Evolutionary conservation across 2,113 vertebrate genomes (phyloP).

Genomic region (Poicephalus gulielmi): DNA sequence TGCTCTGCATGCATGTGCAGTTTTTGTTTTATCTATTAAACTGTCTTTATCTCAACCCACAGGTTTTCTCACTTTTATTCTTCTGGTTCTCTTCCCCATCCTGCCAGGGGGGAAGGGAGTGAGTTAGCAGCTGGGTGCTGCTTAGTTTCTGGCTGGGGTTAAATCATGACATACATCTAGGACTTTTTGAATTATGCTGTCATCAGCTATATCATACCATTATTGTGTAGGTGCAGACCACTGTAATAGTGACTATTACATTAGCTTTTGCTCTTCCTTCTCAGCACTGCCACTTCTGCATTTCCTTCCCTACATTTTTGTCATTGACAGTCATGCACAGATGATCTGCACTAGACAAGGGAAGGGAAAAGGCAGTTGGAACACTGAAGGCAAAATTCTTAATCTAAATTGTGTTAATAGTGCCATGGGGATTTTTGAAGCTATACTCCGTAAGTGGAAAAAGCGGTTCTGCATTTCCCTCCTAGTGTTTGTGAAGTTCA

Average conservation of each 20-base stretch:
- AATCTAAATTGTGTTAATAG: background rate
- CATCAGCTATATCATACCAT: background rate
- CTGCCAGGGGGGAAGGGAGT: background rate
- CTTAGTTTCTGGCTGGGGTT: background rate
- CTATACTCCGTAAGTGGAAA: background rate
- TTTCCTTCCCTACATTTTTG: background rate
- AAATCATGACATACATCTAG: background rate
- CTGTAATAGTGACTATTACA: background rate
- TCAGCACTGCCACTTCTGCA: background rate
- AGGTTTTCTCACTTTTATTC: background rate
- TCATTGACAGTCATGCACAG: background rate
- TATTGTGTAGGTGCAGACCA: background rate
- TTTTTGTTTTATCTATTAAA: background rate
- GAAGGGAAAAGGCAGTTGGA: background rate
- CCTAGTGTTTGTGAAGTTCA: background rate
- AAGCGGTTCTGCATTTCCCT: background rate
- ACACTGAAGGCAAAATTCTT: background rate
- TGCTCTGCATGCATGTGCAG: background rate
- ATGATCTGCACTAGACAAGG: background rate
- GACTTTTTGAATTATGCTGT: background rate
- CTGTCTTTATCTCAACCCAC: background rate
- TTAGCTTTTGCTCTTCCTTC: background rate
- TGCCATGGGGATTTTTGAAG: background rate
- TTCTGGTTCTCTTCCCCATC: background rate
- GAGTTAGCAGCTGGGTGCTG: background rate